Percentiles rank a stretch among this genome's conserved stretches.
Conservation (phyloP, 2,797 vertebrate genomes). For the Poeciliopsis presidionis region DNA sequence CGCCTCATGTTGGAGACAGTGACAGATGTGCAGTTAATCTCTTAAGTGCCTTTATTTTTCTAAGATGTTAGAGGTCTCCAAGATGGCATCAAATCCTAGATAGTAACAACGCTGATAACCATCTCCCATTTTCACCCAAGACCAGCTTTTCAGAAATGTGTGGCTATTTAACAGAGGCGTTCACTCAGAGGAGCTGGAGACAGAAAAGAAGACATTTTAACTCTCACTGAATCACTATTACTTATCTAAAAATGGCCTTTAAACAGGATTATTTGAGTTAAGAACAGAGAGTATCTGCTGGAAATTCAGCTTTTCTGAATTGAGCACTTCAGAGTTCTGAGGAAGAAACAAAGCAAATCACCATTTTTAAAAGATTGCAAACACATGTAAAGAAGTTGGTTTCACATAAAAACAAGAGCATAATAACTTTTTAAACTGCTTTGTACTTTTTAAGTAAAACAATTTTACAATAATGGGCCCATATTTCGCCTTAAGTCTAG, state of each 20-base stretch:
- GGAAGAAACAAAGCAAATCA: not conserved
- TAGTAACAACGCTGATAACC: slow-evolving; percentile 39
- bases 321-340: not conserved
- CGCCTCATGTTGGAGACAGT: slow-evolving; percentile 16
- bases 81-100: slow-evolving; percentile 28
- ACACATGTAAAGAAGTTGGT: not conserved
- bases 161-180: slow-evolving; percentile 28
- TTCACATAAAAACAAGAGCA: not conserved
- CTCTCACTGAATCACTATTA: slow-evolving; percentile 10
- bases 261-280: slow-evolving; percentile 18
- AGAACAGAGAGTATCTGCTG: slow-evolving; percentile 11
- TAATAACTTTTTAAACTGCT: not conserved
- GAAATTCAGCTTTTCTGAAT: not conserved
- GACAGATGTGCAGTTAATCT: slow-evolving; percentile 18
- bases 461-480: not conserved
- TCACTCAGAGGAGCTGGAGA: slow-evolving; percentile 24
- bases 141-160: not conserved
- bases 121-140: slow-evolving; percentile 20
- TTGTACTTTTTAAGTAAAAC: not conserved
- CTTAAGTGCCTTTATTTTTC: slow-evolving; percentile 18
- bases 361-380: not conserved
- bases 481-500: not conserved
- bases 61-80: slow-evolving; percentile 17
- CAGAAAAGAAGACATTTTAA: slow-evolving; percentile 2
- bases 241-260: slow-evolving; percentile 30